These are phyloP conservation scores for Iselma pallidipennis DNA, from an alignment of 2,888 invertebrate species.

Conservation along the genomic window DNA sequence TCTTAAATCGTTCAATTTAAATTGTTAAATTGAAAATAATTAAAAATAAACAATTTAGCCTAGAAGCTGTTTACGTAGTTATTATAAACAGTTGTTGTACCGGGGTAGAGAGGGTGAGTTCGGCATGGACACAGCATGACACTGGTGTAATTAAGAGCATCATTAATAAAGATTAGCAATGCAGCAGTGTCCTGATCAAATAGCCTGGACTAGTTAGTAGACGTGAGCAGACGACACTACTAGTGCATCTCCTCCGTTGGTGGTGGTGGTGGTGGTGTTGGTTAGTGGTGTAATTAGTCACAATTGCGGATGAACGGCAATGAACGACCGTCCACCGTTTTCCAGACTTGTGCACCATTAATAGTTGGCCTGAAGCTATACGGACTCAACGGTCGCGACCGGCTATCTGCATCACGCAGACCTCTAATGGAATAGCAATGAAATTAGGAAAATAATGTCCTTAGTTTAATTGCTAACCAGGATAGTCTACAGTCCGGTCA, in stretches of 20 bases:
- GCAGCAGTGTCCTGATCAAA: slow-evolving; percentile 42
- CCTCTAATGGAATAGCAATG: slow-evolving; percentile 58
- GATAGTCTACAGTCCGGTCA: slow-evolving; percentile 43
- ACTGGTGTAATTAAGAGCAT: slow-evolving; percentile 45
- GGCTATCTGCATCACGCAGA: slow-evolving; percentile 57
- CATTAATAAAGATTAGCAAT: slow-evolving; percentile 49
- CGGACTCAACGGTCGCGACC: slow-evolving; percentile 38
- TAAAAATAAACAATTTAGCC: background rate
- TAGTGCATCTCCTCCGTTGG: slow-evolving; percentile 15
- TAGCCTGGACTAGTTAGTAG: slow-evolving; percentile 23
- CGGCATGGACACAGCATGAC: slow-evolving; percentile 43
- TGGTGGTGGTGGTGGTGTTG: slow-evolving; percentile 12
- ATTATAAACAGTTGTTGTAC: background rate
- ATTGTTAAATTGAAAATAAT: too few species aligned
- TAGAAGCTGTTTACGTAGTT: background rate
- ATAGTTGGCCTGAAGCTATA: slow-evolving; percentile 44
- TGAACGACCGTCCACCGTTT: background rate
- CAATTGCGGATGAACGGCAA: slow-evolving; percentile 10
- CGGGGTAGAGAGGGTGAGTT: slow-evolving; percentile 40
- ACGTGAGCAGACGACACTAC: slow-evolving; percentile 13
- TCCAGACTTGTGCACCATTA: slow-evolving; percentile 31
- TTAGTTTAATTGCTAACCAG: slow-evolving; percentile 54
- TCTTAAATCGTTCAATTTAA: too few species aligned
- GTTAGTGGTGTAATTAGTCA: slow-evolving; percentile 17
- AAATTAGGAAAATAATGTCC: slow-evolving; percentile 58